Conservation (phyloP, 1,140 invertebrate genomes). For the Scaptomyza graminum region DNA sequence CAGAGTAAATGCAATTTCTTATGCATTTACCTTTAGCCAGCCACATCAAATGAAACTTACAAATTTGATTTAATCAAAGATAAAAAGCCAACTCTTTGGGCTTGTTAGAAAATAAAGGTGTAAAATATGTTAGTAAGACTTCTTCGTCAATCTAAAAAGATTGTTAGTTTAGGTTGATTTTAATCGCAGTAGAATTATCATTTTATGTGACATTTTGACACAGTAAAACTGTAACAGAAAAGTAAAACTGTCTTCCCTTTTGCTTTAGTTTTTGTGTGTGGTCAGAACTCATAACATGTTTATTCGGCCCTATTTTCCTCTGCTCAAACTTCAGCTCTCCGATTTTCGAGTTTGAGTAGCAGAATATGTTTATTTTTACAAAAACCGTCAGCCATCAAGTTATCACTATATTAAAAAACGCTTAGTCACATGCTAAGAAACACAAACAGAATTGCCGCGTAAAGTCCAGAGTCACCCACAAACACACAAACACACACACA, state of each 20-base stretch:
- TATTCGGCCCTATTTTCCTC: constrained; percentile 15
- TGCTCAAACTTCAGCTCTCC: neutral
- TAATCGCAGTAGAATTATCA: neutral
- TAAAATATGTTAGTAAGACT: no score
- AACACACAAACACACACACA: constrained; percentile 20
- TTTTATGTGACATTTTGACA: neutral
- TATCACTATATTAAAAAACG: constrained; percentile 79
- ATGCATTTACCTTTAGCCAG: constrained; percentile 59
- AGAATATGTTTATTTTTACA: constrained; percentile 69
- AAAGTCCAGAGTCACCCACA: constrained; percentile 31
- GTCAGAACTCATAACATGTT: constrained; percentile 29
- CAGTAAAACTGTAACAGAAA: neutral
- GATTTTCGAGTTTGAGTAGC: neutral
- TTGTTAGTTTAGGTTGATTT: no score
- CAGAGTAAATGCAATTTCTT: constrained; percentile 70
- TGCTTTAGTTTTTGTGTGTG: neutral
- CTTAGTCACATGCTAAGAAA: constrained; percentile 55
- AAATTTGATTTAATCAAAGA: constrained; percentile 64
- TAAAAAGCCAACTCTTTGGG: neutral
- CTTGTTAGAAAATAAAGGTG: neutral
- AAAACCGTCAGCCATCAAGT: constrained; percentile 70
- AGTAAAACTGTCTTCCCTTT: neutral
- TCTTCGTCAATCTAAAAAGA: no score
- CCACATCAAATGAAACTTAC: constrained; percentile 37
- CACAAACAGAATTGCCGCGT: constrained; percentile 14